Percentiles rank a stretch among this genome's conserved stretches.
phyloP scores from a whole-genome alignment of 2,113 vertebrate genomes.

The Crotalus horridus region DNA sequence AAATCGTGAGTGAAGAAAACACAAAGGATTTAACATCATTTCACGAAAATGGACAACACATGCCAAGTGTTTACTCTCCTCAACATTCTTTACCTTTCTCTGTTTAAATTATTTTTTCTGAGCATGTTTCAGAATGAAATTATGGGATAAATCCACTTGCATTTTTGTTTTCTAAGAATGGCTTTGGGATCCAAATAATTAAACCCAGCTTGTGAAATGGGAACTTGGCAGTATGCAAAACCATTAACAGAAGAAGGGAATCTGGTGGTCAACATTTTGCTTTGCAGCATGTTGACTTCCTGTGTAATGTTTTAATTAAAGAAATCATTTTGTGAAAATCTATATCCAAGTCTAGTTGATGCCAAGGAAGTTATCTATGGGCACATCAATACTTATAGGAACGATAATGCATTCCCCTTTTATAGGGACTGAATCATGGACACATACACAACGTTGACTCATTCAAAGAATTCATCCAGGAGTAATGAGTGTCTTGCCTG shows the following conservation, averaged over 20 bases:
- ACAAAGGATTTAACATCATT: not conserved
- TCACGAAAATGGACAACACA: not conserved
- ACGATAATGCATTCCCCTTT: not conserved
- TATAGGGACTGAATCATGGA: not conserved
- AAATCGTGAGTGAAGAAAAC: not conserved
- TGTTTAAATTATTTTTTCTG: not conserved
- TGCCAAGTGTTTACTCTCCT: not conserved
- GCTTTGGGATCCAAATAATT: not conserved
- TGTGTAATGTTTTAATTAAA: not conserved
- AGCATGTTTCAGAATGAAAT: not conserved
- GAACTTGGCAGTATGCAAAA: not conserved
- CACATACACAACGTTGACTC: not conserved
- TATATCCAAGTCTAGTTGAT: not conserved
- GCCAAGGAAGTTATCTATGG: not conserved
- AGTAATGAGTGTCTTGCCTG: not conserved
- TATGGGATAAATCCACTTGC: not conserved
- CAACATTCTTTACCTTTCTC: not conserved
- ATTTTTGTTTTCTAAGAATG: not conserved
- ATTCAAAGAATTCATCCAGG: not conserved
- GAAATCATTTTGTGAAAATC: not conserved
- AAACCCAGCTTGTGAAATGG: not conserved
- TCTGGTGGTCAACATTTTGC: not conserved
- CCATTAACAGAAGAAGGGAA: not conserved
- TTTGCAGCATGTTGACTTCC: not conserved
- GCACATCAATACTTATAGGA: not conserved